Evolutionary conservation across 2,888 invertebrate species (phyloP), one percentile per base, ranked within the genome.

Genomic region (Drosophila fungiperda): DNA sequence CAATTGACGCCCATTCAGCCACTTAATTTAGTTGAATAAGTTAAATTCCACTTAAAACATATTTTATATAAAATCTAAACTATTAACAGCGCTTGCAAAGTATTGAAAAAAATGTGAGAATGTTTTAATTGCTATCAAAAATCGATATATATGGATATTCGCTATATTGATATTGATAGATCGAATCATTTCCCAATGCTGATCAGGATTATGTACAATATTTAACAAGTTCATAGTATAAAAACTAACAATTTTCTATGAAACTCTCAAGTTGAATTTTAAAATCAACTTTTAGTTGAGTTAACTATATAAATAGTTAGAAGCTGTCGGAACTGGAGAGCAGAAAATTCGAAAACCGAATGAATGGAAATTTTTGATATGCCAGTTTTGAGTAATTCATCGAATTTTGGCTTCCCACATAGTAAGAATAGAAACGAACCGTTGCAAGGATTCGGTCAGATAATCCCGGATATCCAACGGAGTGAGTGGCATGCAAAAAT

Each of bases 401-500:
- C 33, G 38, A 52, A 32, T 36, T 45, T 63, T 66, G 60, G 38
- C 36, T 23, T 23, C 8, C 61, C n/a, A 49, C 11, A 7, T 35
- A 20, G 17, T 29, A 12, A 20, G 48, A 48, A 29, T 12, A 29
- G 1, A 52, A 3, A n/a, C 20, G 26, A 38, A 26, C 40, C n/a
- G 50, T 26, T 42, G 15, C 45, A 23, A 15, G 23, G 36, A 57
- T 70, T 36, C 9, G 36, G 55, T 29, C 40, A 49, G 48, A 70
- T 58, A 71, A 63, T 23, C 36, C 61, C 50, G 45, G 50, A 62
- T 62, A 54, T 57, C 48, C 49, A 48, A 36, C 36, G 61, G 40
- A 63, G 35, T 57, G 38, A 3, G 57, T 58, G 67, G 71, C 71
- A 78, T 79, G 76, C 78, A 78, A 78, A 78, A 75, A 66, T 78